Evolutionary conservation across 2,797 vertebrate genomes (phyloP).

Genomic region (Muraenolepis orangiensis): DNA sequence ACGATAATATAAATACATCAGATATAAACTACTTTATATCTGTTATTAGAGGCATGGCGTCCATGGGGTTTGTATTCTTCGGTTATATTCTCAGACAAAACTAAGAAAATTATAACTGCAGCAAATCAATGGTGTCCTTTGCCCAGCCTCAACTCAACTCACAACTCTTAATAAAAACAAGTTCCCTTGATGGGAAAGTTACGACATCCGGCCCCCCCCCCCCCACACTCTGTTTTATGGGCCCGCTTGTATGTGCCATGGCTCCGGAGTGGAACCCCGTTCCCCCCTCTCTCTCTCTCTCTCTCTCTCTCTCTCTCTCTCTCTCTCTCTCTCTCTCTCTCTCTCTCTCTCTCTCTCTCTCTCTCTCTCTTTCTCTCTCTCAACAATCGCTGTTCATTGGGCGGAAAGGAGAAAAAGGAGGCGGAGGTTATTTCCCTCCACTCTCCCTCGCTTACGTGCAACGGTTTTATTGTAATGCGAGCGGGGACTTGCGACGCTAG

Average conservation of each 20-base stretch:
- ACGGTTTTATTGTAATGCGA: conserved; percentile 46
- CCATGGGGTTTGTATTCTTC: not conserved
- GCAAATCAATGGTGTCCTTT: not conserved
- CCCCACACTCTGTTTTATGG: conserved; percentile 9
- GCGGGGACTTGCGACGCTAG: conserved; percentile 34
- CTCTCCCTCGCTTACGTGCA: not conserved
- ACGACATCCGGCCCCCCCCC: no score
- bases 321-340: not conserved
- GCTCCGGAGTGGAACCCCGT: not conserved
- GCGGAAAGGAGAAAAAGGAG: conserved; percentile 8
- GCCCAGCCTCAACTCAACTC: not conserved
- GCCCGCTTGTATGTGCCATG: not conserved
- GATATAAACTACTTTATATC: no score
- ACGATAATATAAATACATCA: not conserved
- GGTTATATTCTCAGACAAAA: no score
- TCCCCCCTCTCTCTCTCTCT: not conserved
- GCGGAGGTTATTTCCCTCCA: no score
- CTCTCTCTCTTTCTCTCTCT: not conserved
- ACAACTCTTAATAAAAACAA: not conserved
- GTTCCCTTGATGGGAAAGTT: not conserved
- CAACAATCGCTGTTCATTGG: not conserved
- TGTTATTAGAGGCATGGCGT: no score
- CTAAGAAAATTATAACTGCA: no score
- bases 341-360: not conserved
- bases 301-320: not conserved